phyloP scores from a whole-genome alignment of 2,113 vertebrate species.

The Dryoscopus gambensis region DNA sequence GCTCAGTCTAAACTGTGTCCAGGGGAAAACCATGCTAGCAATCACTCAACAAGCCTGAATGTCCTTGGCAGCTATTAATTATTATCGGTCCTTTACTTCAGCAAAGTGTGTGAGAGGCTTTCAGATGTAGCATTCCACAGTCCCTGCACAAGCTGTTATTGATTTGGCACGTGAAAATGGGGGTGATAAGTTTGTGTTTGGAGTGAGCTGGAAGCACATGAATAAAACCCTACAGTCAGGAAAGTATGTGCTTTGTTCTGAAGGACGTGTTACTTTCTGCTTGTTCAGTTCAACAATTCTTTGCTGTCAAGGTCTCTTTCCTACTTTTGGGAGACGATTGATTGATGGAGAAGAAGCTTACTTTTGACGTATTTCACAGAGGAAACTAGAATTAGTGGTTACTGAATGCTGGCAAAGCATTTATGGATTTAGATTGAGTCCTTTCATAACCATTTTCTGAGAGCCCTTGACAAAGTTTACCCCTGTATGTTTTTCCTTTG shows the following conservation, averaged over 20 bases:
- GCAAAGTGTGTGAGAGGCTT: conserved; percentile 1
- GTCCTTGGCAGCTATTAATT: conserved; percentile 56
- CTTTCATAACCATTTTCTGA: neutral
- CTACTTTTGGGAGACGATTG: neutral
- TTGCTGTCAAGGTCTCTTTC: neutral
- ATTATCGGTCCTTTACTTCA: conserved; percentile 33
- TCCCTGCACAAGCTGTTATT: conserved; percentile 11
- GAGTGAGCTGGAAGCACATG: conserved; percentile 25
- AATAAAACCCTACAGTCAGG: neutral
- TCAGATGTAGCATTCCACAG: neutral
- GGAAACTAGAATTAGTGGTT: conserved; percentile 18
- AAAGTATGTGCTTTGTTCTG: conserved; percentile 1
- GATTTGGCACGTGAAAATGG: neutral
- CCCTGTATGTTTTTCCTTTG: neutral
- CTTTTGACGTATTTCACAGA: neutral
- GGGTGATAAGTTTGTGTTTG: conserved; percentile 38
- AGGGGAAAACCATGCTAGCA: conserved; percentile 17
- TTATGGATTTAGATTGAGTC: neutral
- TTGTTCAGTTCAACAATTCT: neutral
- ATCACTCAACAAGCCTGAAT: neutral
- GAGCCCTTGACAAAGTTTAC: neutral
- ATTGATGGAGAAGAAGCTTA: neutral
- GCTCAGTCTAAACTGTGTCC: neutral
- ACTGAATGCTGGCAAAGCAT: conserved; percentile 3
- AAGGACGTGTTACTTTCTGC: neutral